These are phyloP conservation scores for Dendrocincla tyrannina DNA, from an alignment of 2,797 vertebrate species.

Conservation along the genomic window DNA sequence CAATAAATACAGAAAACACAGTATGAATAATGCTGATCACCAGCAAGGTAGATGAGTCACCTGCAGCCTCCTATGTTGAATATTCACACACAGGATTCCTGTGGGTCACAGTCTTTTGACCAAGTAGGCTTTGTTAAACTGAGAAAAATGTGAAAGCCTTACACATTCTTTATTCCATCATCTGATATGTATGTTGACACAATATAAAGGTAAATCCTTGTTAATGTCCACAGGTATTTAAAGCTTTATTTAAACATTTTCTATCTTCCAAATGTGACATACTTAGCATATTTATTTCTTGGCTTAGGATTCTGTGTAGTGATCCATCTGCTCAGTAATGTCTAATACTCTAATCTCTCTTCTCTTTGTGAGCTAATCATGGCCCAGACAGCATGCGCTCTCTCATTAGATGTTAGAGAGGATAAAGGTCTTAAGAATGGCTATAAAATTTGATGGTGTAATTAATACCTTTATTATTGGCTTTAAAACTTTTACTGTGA, in stretches of 20 bases:
- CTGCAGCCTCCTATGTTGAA: rapidly evolving
- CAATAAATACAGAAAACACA: background rate
- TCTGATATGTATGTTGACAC: conserved; percentile 29
- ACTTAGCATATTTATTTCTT: conserved; percentile 60
- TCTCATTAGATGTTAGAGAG: conserved; percentile 35
- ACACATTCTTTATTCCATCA: conserved; percentile 36
- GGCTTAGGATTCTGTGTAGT: conserved; percentile 50
- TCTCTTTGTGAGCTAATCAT: conserved; percentile 51
- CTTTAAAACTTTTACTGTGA: background rate
- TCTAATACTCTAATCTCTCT: conserved; percentile 63
- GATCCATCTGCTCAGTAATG: conserved; percentile 71
- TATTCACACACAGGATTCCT: background rate
- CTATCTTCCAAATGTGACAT: background rate
- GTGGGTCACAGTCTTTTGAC: background rate
- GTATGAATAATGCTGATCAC: background rate
- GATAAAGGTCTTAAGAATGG: conserved; percentile 49
- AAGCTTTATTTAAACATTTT: conserved; percentile 39
- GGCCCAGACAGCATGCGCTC: conserved; percentile 34
- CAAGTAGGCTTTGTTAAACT: background rate
- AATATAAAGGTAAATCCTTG: conserved; percentile 11
- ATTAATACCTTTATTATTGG: conserved; percentile 34
- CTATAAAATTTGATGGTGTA: conserved; percentile 53
- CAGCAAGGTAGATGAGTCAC: background rate
- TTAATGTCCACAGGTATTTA: conserved; percentile 36
- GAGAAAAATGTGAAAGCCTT: conserved; percentile 22